Evolutionary conservation across 2,113 vertebrate genomes (phyloP).

Genomic region (Prochilodus magdalenae): DNA sequence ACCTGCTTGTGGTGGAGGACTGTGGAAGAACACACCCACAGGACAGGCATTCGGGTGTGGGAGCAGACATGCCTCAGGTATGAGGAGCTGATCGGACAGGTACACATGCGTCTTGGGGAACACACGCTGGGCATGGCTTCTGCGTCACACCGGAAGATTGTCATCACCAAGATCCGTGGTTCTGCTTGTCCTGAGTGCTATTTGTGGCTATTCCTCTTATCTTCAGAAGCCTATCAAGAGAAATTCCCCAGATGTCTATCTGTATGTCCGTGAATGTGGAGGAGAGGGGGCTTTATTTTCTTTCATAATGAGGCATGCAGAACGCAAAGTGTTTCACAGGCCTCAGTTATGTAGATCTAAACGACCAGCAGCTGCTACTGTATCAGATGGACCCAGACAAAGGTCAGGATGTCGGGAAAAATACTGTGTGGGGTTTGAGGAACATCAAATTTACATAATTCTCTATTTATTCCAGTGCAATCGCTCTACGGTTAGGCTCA

Average conservation of each 20-base stretch:
- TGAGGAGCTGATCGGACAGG: constrained; percentile 30
- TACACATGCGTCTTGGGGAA: constrained; percentile 54
- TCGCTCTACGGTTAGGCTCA: background rate
- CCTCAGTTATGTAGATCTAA: constrained; percentile 59
- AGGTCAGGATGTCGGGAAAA: constrained; percentile 26
- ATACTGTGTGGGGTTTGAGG: background rate
- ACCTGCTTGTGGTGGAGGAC: background rate
- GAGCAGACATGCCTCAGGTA: constrained; percentile 12
- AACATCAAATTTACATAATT: background rate
- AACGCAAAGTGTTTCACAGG: constrained; percentile 59
- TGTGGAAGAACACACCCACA: constrained; percentile 14
- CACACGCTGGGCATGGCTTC: constrained; percentile 10
- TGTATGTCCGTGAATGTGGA: background rate
- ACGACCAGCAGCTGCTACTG: constrained; percentile 57
- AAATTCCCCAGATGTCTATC: constrained; percentile 54
- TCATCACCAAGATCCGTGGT: background rate
- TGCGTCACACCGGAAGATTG: constrained; percentile 6
- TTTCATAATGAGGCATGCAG: constrained; percentile 49
- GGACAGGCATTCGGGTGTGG: background rate
- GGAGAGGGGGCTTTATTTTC: constrained; percentile 46
- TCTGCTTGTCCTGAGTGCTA: constrained; percentile 1
- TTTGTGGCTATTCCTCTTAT: constrained; percentile 48
- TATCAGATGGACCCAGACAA: constrained; percentile 42
- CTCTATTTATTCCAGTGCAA: background rate
- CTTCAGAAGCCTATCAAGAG: constrained; percentile 56